phyloP scores from a whole-genome alignment of 2,113 vertebrate genomes.

The Heterochromis multidens region DNA sequence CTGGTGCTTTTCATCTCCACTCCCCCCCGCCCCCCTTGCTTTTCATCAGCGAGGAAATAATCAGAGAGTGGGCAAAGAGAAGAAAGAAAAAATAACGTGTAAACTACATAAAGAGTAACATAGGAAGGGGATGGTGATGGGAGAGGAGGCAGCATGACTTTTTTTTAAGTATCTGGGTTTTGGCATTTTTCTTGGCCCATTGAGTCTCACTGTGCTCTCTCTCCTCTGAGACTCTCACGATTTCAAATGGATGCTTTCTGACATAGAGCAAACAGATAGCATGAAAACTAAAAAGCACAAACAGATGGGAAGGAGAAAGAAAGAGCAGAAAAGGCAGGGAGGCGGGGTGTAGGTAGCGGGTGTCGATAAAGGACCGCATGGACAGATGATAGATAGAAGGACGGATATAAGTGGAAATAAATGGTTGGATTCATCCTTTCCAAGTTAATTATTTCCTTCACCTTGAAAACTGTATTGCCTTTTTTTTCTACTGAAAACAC shows the following conservation, averaged over 20 bases:
- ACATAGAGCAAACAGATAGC: conserved; percentile 43
- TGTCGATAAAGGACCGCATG: not conserved
- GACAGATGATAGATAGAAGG: not conserved
- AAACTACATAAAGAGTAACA: not conserved
- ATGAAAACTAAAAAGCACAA: conserved; percentile 27
- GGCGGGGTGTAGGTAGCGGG: not conserved
- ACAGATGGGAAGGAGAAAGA: conserved; percentile 1
- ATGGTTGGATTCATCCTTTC: conserved; percentile 2
- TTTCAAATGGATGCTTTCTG: conserved; percentile 51
- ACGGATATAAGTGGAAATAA: not conserved
- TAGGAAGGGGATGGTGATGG: not conserved
- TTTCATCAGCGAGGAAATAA: conserved; percentile 41
- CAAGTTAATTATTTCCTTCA: conserved; percentile 31
- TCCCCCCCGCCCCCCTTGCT: not conserved
- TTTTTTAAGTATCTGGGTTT: conserved; percentile 27
- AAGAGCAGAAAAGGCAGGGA: not conserved
- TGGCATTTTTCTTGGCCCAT: conserved; percentile 28
- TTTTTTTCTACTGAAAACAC: not conserved
- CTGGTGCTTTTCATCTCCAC: conserved; percentile 43
- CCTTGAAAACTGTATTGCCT: conserved; percentile 13
- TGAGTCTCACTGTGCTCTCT: conserved; percentile 6
- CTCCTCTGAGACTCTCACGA: conserved; percentile 33
- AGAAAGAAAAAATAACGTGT: not conserved
- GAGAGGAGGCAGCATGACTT: not conserved
- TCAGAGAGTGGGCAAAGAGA: not conserved